These are phyloP conservation scores for Tetraneura akinire DNA, from an alignment of 1,140 invertebrate genomes.

Conservation along the genomic window DNA sequence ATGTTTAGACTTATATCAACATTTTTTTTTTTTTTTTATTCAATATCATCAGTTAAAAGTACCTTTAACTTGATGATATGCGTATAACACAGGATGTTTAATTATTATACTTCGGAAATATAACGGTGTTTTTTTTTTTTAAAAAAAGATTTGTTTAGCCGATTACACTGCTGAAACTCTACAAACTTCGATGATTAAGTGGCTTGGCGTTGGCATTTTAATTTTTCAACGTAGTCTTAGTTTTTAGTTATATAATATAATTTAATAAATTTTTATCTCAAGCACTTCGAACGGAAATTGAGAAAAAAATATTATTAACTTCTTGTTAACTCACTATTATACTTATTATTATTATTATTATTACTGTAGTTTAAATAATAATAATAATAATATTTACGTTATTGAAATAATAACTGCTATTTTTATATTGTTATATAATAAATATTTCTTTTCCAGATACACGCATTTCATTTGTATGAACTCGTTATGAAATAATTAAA, in stretches of 20 bases:
- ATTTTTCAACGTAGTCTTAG: background rate
- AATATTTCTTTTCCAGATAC: background rate
- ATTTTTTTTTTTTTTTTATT: too few relatives aligned
- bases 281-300: background rate
- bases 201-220: background rate
- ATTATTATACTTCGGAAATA: background rate
- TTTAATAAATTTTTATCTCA: too few relatives aligned
- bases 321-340: background rate
- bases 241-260: slow-evolving; percentile 6
- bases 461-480: background rate
- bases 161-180: background rate
- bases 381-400: too few relatives aligned
- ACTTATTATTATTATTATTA: background rate
- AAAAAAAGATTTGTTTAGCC: slow-evolving; percentile 9
- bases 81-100: background rate
- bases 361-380: too few relatives aligned
- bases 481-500: background rate
- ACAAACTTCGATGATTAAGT: background rate
- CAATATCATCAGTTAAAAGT: too few relatives aligned
- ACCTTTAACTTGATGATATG: background rate
- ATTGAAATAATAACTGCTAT: background rate
- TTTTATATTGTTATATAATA: background rate
- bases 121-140: background rate
- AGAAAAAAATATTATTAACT: background rate
- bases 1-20: too few relatives aligned